Evolutionary conservation across 2,888 invertebrate species (phyloP).

Genomic region (Enchytraeus crypticus): DNA sequence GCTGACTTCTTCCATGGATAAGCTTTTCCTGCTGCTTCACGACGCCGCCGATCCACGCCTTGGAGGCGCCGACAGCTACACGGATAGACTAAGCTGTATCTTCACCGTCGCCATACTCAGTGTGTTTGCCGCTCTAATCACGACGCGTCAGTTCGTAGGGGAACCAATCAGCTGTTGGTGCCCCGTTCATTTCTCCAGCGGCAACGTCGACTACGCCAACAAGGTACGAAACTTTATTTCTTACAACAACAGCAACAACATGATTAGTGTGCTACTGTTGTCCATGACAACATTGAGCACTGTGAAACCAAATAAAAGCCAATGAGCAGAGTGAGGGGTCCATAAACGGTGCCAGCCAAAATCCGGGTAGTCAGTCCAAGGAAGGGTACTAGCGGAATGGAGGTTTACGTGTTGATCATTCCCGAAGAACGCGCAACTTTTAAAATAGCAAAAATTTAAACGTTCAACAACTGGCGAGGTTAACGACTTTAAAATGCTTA

Average conservation of each 20-base stretch:
- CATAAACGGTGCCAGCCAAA: too few relatives aligned
- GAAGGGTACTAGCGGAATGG: too few relatives aligned
- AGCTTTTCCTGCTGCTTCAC: constrained; percentile 18
- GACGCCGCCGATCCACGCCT: constrained; percentile 20
- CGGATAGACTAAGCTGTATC: constrained; percentile 25
- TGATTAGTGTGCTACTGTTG: too few relatives aligned
- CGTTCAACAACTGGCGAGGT: too few relatives aligned
- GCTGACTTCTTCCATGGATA: too few relatives aligned
- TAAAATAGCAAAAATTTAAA: neutral
- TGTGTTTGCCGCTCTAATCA: constrained; percentile 13
- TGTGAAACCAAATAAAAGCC: too few relatives aligned
- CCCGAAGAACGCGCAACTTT: neutral
- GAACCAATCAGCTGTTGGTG: constrained; percentile 28
- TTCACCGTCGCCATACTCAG: constrained; percentile 22
- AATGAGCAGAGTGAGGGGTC: too few relatives aligned
- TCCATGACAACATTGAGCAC: too few relatives aligned
- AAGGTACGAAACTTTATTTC: constrained; percentile 36
- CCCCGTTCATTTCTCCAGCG: constrained; percentile 23
- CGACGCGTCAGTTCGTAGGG: constrained; percentile 21
- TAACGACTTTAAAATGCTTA: too few relatives aligned
- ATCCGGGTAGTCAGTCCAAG: too few relatives aligned
- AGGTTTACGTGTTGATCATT: too few relatives aligned
- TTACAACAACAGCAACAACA: too few relatives aligned
- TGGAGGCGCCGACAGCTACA: constrained; percentile 26
- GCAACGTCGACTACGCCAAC: constrained; percentile 22